Base-by-base conservation (phyloP, 1,140 invertebrate genomes). In the Habropoda laboriosa region DNA sequence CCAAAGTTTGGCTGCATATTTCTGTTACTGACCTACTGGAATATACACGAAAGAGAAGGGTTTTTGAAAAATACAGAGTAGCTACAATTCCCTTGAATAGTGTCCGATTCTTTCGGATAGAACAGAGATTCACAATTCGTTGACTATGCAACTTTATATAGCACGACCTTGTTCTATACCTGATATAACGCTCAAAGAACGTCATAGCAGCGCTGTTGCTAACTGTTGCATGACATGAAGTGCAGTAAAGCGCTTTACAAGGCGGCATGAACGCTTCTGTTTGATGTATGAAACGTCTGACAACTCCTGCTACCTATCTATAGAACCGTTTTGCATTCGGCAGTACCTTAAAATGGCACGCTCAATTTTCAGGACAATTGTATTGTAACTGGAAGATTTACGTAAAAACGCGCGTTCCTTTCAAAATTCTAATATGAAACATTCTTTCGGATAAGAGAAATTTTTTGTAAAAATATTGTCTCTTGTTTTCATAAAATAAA, bases 201-300 rank as follows among this genome's bases (percentile, higher is more conserved):
- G 57, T 49, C 57, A 57, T 4, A 16, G 53, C 3, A 42, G 24
- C 24, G 27, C 30, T 71, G 51, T 55, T 71, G 32, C 58, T 74
- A 73, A 63, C 45, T 74, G 58, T 49, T 64, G 45, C 45, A 16
- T 32, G 45, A 40, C 72, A 74, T n/a, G 45, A 38, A 64, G 32
- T 27, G 6, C n/a, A n/a, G 32, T 32, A 64, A 40, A 74, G n/a
- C 32, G 45, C 58, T 74, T 64, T 51, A 4, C 57, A 49, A 40
- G 16, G 32, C 32, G 16, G 32, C 32, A 38, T 24, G 30, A 40
- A 21, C 18, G 45, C 38, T 49, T 30, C 42, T 32, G 42, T 74
- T 74, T 64, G 72, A 51, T n/a, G 32, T 61, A 51, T 63, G 57
- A 73, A 73, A 35, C 42, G 57, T 63, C 47, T 61, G 71, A 63